Evolutionary conservation across 2,113 vertebrate genomes (phyloP).

Genomic region (Probosciger aterrimus): DNA sequence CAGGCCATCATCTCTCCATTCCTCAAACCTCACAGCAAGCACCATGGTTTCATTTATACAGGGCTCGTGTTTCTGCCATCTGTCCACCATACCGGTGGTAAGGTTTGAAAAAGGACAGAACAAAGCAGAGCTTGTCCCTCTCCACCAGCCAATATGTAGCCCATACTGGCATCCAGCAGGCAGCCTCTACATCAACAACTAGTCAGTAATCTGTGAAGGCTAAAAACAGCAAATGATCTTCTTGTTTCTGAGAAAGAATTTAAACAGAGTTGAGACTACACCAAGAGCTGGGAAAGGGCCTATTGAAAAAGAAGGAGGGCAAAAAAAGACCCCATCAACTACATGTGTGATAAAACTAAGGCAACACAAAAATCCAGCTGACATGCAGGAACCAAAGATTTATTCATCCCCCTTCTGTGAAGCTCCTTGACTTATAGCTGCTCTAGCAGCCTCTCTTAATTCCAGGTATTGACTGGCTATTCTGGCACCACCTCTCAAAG

Average conservation of each 20-base stretch:
- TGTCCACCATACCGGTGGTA: background rate
- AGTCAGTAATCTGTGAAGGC: background rate
- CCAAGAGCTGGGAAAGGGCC: background rate
- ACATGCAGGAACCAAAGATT: background rate
- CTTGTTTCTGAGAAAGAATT: background rate
- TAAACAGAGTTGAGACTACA: background rate
- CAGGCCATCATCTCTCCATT: background rate
- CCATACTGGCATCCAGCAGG: constrained; percentile 25
- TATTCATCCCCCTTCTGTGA: background rate
- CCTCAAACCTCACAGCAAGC: background rate
- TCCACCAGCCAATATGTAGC: background rate
- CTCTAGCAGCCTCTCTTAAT: background rate
- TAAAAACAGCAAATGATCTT: constrained; percentile 16
- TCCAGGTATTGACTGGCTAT: background rate
- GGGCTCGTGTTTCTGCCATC: background rate
- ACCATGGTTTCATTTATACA: background rate
- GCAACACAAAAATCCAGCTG: background rate
- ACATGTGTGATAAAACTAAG: background rate
- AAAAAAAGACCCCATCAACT: background rate
- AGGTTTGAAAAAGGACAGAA: background rate
- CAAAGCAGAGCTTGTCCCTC: constrained; percentile 37
- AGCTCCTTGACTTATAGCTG: background rate
- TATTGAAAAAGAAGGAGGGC: background rate
- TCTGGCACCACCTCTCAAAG: background rate
- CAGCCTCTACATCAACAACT: constrained; percentile 25